Evolutionary conservation across 2,797 vertebrate species (phyloP).

Genomic region (Macropodus opercularis): DNA sequence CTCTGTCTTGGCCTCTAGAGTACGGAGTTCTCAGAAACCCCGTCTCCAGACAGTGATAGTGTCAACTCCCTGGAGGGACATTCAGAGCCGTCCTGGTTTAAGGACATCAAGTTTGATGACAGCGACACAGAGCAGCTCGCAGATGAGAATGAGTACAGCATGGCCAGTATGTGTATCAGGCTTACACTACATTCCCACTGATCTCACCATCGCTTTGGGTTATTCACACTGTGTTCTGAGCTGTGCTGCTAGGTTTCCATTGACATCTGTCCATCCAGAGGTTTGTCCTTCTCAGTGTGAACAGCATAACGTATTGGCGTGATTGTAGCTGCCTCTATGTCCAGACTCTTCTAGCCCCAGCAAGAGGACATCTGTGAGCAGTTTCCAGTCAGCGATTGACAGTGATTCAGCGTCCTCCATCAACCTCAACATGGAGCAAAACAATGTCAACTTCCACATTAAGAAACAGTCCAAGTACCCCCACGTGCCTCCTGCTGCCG

Average conservation of each 20-base stretch:
- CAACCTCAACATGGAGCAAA: constrained; percentile 98
- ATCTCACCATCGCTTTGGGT: too few relatives aligned
- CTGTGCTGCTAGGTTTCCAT: too few relatives aligned
- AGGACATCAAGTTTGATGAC: constrained; percentile 99
- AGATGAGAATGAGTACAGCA: constrained; percentile 91
- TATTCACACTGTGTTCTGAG: too few relatives aligned
- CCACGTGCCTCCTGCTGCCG: constrained; percentile 89
- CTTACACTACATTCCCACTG: not conserved
- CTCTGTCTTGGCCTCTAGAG: constrained; percentile 78
- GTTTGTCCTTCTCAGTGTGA: too few relatives aligned
- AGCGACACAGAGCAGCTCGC: constrained; percentile 95
- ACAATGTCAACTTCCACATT: constrained; percentile 99
- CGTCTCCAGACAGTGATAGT: constrained; percentile 97
- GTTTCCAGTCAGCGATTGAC: constrained; percentile 97
- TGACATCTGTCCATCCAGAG: too few relatives aligned
- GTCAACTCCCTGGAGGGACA: constrained; percentile 97
- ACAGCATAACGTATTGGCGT: too few relatives aligned
- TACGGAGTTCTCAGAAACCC: constrained; percentile 96
- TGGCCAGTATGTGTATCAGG: constrained; percentile 65
- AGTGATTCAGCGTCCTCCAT: constrained; percentile 98
- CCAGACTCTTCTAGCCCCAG: constrained; percentile 96
- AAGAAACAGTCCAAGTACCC: constrained; percentile 99
- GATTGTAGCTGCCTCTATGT: too few relatives aligned
- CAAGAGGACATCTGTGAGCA: constrained; percentile 98
- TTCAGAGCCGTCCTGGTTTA: constrained; percentile 98